Percentiles rank a stretch among this genome's conserved stretches.
phyloP scores from a whole-genome alignment of 2,113 vertebrate species.

The Hiodon tergisus region DNA sequence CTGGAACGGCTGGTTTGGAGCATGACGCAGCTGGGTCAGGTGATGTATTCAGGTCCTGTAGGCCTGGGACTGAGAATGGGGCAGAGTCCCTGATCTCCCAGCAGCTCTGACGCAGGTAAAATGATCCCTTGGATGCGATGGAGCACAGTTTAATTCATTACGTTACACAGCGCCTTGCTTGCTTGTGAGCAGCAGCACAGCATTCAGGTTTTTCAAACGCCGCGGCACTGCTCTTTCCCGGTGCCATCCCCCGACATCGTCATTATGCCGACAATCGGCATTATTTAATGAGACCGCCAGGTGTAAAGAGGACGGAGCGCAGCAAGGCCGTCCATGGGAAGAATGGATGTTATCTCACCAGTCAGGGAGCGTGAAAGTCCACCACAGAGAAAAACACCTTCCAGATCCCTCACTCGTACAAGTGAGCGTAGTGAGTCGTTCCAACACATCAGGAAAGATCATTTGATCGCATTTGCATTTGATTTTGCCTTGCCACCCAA shows the following conservation, averaged over 20 bases:
- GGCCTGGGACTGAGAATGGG: too few species aligned
- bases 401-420: slow-evolving; percentile 13
- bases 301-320: background rate
- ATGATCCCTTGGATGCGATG: too few species aligned
- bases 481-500: background rate
- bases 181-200: too few species aligned
- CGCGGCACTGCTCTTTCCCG: too few species aligned
- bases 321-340: slow-evolving; percentile 9
- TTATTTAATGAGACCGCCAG: slow-evolving; percentile 4
- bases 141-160: too few species aligned
- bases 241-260: too few species aligned
- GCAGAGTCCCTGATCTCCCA: background rate
- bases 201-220: too few species aligned
- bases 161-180: too few species aligned
- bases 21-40: background rate
- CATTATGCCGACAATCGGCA: too few species aligned
- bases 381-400: slow-evolving; percentile 46
- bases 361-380: slow-evolving; percentile 40
- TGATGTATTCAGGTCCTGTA: too few species aligned
- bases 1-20: background rate
- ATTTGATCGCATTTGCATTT: slow-evolving; percentile 19
- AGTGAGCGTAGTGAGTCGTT: slow-evolving; percentile 31
- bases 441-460: slow-evolving; percentile 39
- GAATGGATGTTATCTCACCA: slow-evolving; percentile 30
- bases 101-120: too few species aligned